phyloP scores from a whole-genome alignment of 2,113 vertebrate species.

The Misgurnus mizolepis region DNA sequence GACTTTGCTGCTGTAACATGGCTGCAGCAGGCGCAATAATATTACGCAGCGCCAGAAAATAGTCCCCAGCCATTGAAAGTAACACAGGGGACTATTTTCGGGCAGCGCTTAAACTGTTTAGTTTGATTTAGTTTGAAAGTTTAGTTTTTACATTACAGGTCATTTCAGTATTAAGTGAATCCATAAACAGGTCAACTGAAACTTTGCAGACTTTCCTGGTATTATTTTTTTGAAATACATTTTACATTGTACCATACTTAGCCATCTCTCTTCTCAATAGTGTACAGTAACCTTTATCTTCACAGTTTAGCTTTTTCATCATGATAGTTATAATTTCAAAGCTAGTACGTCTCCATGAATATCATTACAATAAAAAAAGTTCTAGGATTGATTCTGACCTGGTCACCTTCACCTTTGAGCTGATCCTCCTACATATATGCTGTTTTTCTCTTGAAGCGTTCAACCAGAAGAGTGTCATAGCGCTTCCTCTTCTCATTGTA shows the following conservation, averaged over 20 bases:
- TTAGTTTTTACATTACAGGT: constrained; percentile 20
- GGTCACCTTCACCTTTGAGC: constrained; percentile 5
- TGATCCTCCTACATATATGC: constrained; percentile 47
- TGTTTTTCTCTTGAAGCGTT: constrained; percentile 26
- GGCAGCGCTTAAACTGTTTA: too few species aligned
- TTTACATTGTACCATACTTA: constrained; percentile 9
- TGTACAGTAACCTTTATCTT: constrained; percentile 43
- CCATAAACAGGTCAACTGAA: constrained; percentile 26
- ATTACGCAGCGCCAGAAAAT: too few species aligned
- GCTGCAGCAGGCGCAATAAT: too few species aligned
- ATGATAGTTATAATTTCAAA: constrained; percentile 40
- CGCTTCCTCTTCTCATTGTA: constrained; percentile 41
- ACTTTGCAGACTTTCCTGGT: constrained; percentile 4
- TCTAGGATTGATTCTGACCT: constrained; percentile 48
- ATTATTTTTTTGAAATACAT: constrained; percentile 7
- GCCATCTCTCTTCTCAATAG: not conserved
- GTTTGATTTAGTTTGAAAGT: constrained; percentile 1
- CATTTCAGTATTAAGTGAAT: constrained; percentile 6
- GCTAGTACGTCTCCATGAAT: constrained; percentile 17
- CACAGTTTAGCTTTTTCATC: constrained; percentile 46
- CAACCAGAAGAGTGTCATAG: constrained; percentile 43
- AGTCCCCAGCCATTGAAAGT: too few species aligned
- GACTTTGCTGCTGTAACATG: too few species aligned
- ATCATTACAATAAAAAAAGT: constrained; percentile 45
- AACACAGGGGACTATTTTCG: too few species aligned